phyloP scores from a whole-genome alignment of 2,888 invertebrate genomes.

The Tuta absoluta region DNA sequence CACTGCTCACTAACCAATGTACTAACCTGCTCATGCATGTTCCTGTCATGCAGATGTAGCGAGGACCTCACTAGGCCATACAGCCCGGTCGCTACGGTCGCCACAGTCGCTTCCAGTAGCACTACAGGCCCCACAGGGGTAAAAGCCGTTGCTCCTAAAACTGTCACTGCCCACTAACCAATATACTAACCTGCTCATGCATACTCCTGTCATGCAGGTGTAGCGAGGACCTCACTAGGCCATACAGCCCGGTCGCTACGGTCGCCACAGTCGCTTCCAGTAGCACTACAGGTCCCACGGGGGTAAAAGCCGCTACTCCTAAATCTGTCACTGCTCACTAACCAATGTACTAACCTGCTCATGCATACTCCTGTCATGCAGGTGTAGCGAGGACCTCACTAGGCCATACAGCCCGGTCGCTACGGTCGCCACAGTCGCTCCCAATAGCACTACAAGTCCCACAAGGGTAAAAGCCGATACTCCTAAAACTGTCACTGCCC shows the following conservation, averaged over 20 bases:
- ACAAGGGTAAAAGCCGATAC: too few relatives aligned
- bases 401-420: too few relatives aligned
- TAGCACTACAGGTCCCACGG: slow-evolving; percentile 76
- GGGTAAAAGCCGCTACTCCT: slow-evolving; percentile 74
- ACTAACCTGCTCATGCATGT: slow-evolving; percentile 74
- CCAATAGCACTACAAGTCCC: too few relatives aligned
- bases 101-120: too few relatives aligned
- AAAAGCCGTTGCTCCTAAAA: slow-evolving; percentile 75
- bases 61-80: slow-evolving; percentile 78
- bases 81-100: slow-evolving; percentile 70
- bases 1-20: too few relatives aligned
- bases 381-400: too few relatives aligned
- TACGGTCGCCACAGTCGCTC: too few relatives aligned
- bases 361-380: too few relatives aligned
- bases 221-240: slow-evolving; percentile 73
- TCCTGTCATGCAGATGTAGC: slow-evolving; percentile 71
- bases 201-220: slow-evolving; percentile 70
- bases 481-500: too few relatives aligned
- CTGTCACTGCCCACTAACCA: slow-evolving; percentile 75
- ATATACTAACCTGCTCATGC: slow-evolving; percentile 77
- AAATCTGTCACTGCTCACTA: slow-evolving; percentile 77
- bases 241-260: slow-evolving; percentile 74
- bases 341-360: too few relatives aligned
- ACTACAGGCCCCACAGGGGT: slow-evolving; percentile 76
- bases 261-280: slow-evolving; percentile 72